Percentiles rank a stretch among this genome's conserved stretches.
These are phyloP conservation scores for Oxyruncus cristatus DNA, from an alignment of 2,113 vertebrate species.

Conservation along the genomic window DNA sequence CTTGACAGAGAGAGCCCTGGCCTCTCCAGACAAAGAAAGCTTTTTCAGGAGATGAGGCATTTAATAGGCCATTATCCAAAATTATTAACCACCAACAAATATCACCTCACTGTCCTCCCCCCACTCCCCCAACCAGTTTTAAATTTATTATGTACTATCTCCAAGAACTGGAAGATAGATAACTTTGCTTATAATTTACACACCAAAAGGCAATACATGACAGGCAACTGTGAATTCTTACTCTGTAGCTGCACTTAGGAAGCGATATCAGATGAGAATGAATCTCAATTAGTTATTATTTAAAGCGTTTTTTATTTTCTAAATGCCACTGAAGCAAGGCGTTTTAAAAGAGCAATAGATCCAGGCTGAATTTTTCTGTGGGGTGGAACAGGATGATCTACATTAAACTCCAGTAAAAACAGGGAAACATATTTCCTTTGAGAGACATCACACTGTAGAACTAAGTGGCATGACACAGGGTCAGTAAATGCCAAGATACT, in stretches of 20 bases:
- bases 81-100: background rate
- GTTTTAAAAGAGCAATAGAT: background rate
- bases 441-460: background rate
- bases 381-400: background rate
- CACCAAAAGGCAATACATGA: background rate
- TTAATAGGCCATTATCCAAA: background rate
- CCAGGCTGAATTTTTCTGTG: background rate
- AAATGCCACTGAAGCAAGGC: background rate
- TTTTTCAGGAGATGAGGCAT: background rate
- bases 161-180: background rate
- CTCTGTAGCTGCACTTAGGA: background rate
- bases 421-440: background rate
- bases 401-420: background rate
- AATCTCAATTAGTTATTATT: constrained; percentile 28
- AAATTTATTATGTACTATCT: background rate
- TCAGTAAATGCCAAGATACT: background rate
- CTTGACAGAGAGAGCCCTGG: background rate
- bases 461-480: background rate
- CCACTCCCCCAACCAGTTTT: background rate
- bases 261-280: background rate
- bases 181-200: background rate
- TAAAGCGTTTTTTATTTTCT: constrained; percentile 20
- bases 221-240: background rate
- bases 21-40: background rate
- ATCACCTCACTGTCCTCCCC: background rate